phyloP scores from a whole-genome alignment of 2,113 vertebrate genomes.

The Gasterosteus nipponicus region DNA sequence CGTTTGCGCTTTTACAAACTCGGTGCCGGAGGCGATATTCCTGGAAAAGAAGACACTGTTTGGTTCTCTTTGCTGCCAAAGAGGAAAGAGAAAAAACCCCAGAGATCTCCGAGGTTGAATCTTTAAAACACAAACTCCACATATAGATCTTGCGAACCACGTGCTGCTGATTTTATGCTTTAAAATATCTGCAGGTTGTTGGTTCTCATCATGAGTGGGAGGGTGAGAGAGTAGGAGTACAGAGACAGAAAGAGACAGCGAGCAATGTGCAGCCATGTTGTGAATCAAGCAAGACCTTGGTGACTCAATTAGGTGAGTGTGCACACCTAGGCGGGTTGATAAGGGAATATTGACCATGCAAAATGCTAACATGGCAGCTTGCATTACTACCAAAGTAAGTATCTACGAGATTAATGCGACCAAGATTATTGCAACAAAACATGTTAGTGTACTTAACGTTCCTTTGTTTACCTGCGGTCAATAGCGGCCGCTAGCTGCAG shows the following conservation, averaged over 20 bases:
- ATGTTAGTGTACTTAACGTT: no score
- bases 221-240: slow-evolving; percentile 27
- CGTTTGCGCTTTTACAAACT: not conserved
- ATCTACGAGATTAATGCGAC: not conserved
- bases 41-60: not conserved
- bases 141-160: not conserved
- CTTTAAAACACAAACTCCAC: slow-evolving; percentile 4
- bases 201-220: slow-evolving; percentile 41
- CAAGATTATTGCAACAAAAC: no score
- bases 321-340: slow-evolving; percentile 43
- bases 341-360: slow-evolving; percentile 29
- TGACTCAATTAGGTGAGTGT: slow-evolving; percentile 41
- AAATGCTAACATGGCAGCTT: slow-evolving; percentile 20
- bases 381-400: slow-evolving; percentile 8
- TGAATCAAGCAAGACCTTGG: slow-evolving; percentile 51
- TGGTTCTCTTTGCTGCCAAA: not conserved
- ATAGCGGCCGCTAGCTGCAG: no score
- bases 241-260: slow-evolving; percentile 36
- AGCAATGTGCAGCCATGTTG: slow-evolving; percentile 36
- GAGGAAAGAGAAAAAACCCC: not conserved
- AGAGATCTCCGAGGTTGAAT: not conserved
- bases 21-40: not conserved
- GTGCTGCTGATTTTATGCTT: not conserved
- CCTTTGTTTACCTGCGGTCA: no score
- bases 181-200: slow-evolving; percentile 28